Evolutionary conservation across 2,888 invertebrate genomes (phyloP), one percentile per base, ranked within the genome.

Genomic region (Rhingia rostrata): DNA sequence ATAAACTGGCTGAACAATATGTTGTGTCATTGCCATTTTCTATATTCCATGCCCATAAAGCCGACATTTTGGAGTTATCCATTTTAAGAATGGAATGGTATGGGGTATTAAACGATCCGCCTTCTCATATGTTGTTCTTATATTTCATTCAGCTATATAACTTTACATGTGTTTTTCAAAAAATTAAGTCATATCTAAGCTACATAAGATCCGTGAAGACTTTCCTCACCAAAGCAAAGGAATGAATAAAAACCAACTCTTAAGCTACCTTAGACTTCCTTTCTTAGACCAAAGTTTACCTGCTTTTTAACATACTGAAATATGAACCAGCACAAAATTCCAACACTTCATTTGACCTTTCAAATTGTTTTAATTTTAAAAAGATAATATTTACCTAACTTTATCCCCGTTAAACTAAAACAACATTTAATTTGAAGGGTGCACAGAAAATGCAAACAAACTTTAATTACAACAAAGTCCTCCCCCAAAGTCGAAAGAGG

Each of bases 361-460:
- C 35, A 66, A 56, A 72, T 61, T 72, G 54, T 72, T 77, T 72
- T 61, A 72, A 82, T 82, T 77, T 72, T 10, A 35, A 70, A 77
- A 75, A 39, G 41, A 66, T 37, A 82, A 82, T 78, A 82, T 82
- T 82, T 82, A 82, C 82, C 32, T 32, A 54, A 54, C 45, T 39
- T 12, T 22, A 22, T 7, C 9, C 7, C 1, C 22, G 6, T 39
- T 1, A 54, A 77, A 77, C 58, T 41, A 49, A 30, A 43, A 45
- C 39, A 58, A 69, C 43, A 43, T 54, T 41, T 7, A 69, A 56
- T 30, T 39, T 41, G 54, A 45, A 69, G 22, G 6, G 22, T 22
- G 22, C 10, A 10, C 32, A 53, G 67, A 73, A 58, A 64, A 9
- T 35, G 35, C 53, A 67, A 77, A 77, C 70, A 72, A 72, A 72